Evolutionary conservation across 2,797 vertebrate genomes (phyloP), one percentile per base, ranked within the genome.

Genomic region (Danio choprae): DNA sequence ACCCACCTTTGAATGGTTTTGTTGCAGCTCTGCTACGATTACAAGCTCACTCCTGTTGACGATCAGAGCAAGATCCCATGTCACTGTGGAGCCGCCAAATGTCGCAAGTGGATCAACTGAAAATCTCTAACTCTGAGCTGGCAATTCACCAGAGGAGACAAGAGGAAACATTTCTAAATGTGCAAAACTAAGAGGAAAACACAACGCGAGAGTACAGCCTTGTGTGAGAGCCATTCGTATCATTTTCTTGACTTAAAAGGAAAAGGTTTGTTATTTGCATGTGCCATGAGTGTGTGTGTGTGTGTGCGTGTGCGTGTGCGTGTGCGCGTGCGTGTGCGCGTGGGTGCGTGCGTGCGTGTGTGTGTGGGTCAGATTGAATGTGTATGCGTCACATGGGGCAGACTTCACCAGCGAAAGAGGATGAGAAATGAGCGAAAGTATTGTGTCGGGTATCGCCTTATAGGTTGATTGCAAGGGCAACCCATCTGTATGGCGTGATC

Each of bases 81-180:
- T 91, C 96, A 97, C 94, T 99, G 98, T 82, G 96, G 96, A 83
- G 95, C 96, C 75, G 94, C 96, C 18, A 97, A 97, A 93, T 99
- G 98, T 95, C 96, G 96, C 82, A 99, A 99, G 91, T 98, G 97
- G 98, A 97, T 99, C 91, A 99, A 99, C 94, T 99, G 92, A 93
- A 81, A 12, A 86, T 74, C 80, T 29, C 87, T 88, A 79, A 65
- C 65, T 84, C 84, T 87, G 87, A 83, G 90, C 93, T 88, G 86
- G 89, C 91, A 90, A 86, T 83, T 90, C 90, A 83, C 94, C 94
- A 92, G 84, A 89, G 88, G 91, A 89, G 91, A 86, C 65, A 60
- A 89, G 83, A 87, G 85, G 84, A 84, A 86, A 73, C 6, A 3
- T 60, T 58, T 51, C 63, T 43, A 36, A 63, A 83, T 20, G 81